Evolutionary conservation across 2,888 invertebrate species (phyloP).

Genomic region (Cataglyphis altisquamis): DNA sequence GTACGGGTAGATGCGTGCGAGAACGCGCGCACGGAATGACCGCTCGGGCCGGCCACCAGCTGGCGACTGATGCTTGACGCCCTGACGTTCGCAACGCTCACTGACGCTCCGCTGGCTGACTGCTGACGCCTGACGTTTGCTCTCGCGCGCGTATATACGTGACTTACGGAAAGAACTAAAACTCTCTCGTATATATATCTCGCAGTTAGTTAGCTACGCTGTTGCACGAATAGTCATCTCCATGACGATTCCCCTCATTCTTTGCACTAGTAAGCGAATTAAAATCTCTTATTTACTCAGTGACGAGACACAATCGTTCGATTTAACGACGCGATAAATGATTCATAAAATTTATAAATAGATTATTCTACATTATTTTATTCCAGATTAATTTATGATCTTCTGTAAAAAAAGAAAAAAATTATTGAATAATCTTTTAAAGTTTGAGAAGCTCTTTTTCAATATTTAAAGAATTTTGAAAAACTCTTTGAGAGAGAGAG

Average conservation of each 20-base stretch:
- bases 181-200: not conserved
- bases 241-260: not conserved
- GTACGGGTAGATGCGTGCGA: not conserved
- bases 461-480: not conserved
- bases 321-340: not conserved
- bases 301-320: not conserved
- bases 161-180: not conserved
- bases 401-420: not conserved
- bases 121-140: conserved; percentile 8
- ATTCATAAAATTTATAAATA: not conserved
- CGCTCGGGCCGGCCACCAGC: conserved; percentile 76
- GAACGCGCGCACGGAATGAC: not conserved
- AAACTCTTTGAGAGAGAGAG: no score
- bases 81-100: no score
- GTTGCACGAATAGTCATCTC: conserved; percentile 18
- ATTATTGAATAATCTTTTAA: not conserved
- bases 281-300: not conserved
- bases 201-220: conserved; percentile 15
- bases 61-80: conserved; percentile 77
- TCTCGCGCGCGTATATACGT: conserved; percentile 18
- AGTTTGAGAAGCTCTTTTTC: not conserved
- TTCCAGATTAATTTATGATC: not conserved
- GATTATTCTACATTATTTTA: not conserved
- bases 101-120: no score
- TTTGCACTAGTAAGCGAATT: conserved; percentile 4